These are phyloP conservation scores for Diarsia dahlii DNA, from an alignment of 2,888 invertebrate species.

Conservation along the genomic window DNA sequence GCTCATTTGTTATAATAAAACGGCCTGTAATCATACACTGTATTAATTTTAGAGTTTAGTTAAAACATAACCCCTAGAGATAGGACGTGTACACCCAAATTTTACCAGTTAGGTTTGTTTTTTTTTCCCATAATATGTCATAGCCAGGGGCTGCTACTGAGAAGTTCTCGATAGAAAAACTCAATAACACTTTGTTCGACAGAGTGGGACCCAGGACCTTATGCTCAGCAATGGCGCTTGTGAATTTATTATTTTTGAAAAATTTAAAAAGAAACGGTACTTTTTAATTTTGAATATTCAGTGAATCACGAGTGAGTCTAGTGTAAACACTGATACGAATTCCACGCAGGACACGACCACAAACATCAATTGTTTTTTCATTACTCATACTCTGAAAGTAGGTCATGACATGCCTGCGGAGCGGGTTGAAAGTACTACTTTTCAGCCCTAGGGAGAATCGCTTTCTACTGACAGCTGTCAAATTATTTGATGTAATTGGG, in stretches of 20 bases:
- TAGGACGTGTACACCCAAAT: not conserved
- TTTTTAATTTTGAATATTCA: not conserved
- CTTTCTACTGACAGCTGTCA: too few species aligned
- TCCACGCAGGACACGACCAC: not conserved
- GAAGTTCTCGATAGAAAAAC: not conserved
- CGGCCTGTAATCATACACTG: constrained; percentile 12
- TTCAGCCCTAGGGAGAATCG: too few species aligned
- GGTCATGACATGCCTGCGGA: too few species aligned
- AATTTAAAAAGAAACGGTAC: not conserved
- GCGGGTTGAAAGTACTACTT: too few species aligned
- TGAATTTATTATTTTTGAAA: too few species aligned
- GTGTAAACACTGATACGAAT: not conserved
- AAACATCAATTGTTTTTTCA: too few species aligned
- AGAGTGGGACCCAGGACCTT: not conserved
- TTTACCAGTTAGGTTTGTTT: not conserved
- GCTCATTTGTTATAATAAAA: constrained; percentile 28
- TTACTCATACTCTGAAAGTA: too few species aligned
- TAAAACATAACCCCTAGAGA: too few species aligned
- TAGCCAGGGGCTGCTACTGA: not conserved
- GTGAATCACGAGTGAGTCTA: not conserved
- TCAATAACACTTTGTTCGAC: not conserved
- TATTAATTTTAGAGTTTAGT: constrained; percentile 14
- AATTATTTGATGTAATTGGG: too few species aligned
- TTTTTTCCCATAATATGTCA: too few species aligned
- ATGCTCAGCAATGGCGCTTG: too few species aligned